Evolutionary conservation across 2,797 vertebrate genomes (phyloP), one percentile per base, ranked within the genome.

Genomic region (Mus minutoides): DNA sequence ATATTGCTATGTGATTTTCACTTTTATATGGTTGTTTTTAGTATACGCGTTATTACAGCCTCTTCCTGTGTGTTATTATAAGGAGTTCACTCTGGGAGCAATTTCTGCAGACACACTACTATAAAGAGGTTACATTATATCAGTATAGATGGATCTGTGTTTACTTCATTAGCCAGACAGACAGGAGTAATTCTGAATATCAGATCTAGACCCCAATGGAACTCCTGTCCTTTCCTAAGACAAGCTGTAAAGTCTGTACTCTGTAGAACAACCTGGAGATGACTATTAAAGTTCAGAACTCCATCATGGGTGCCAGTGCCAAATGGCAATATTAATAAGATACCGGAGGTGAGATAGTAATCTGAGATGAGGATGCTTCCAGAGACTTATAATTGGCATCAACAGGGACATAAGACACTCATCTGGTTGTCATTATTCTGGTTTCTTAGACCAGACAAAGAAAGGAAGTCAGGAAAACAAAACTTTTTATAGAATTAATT

Each of bases 151-250:
- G 46, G 67, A 83, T 95, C 84, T 87, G 12, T 94, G 92, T 80
- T 92, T 88, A 96, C 46, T 58, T 95, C 83, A 91, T 95, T 96
- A 96, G 88, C 56, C 91, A 76, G 87, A 6, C 73, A 87, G 84
- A 52, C 64, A 94, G 78, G 69, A 96, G 21, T 67, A 87, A 96
- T 85, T 95, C 60, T 91, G 46, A 97, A 92, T 92, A 96, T 95
- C 71, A 90, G 34, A 97, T 92, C 93, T 95, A 86, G 77, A 96
- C 79, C 54, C 54, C 69, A 43, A 29, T 43, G 49, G 60, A 95
- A 93, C 40, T 85, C 91, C 83, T 95, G 43, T 83, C 60, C 52
- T 94, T 92, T 94, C 85, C 80, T 69, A 90, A 95, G 56, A 90
- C 52, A 95, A 90, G 78, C 6, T 79, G 2, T 76, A 83, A 92